phyloP scores from a whole-genome alignment of 2,113 vertebrate species.

The Hoplias malabaricus region DNA sequence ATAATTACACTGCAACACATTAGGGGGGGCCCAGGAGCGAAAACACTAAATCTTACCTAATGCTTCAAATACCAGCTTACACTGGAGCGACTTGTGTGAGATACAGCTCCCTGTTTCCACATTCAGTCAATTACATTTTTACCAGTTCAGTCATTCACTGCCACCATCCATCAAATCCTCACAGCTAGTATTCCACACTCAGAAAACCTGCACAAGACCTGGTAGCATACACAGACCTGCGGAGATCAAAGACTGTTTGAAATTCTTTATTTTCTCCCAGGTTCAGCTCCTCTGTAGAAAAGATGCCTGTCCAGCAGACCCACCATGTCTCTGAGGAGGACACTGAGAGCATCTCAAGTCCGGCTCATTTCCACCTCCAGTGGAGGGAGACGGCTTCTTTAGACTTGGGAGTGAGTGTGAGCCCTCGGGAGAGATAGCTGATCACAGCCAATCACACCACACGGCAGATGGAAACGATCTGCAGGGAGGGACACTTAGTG shows the following conservation, averaged over 20 bases:
- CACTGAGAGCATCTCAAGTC: slow-evolving; percentile 61
- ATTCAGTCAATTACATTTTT: not conserved
- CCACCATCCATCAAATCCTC: too few species aligned
- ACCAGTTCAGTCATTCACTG: too few species aligned
- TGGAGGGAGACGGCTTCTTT: slow-evolving; percentile 79
- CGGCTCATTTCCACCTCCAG: slow-evolving; percentile 79
- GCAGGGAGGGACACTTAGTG: slow-evolving; percentile 46
- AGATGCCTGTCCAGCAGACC: slow-evolving; percentile 26
- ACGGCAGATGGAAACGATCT: slow-evolving; percentile 60
- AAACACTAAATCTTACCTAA: too few species aligned
- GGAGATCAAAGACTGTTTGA: not conserved
- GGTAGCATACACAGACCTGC: too few species aligned
- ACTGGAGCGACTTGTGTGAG: too few species aligned
- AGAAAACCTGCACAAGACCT: too few species aligned
- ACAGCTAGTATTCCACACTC: too few species aligned
- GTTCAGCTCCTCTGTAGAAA: not conserved
- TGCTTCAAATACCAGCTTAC: too few species aligned
- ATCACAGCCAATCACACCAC: slow-evolving; percentile 66
- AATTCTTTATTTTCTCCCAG: not conserved
- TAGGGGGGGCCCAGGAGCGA: too few species aligned
- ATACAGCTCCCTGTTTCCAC: too few species aligned
- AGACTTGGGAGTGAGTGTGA: slow-evolving; percentile 62
- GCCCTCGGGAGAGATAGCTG: slow-evolving; percentile 72
- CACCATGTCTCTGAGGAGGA: slow-evolving; percentile 1
- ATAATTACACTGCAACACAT: too few species aligned